Evolutionary conservation across 2,113 vertebrate species (phyloP).

Genomic region (Naja naja): DNA sequence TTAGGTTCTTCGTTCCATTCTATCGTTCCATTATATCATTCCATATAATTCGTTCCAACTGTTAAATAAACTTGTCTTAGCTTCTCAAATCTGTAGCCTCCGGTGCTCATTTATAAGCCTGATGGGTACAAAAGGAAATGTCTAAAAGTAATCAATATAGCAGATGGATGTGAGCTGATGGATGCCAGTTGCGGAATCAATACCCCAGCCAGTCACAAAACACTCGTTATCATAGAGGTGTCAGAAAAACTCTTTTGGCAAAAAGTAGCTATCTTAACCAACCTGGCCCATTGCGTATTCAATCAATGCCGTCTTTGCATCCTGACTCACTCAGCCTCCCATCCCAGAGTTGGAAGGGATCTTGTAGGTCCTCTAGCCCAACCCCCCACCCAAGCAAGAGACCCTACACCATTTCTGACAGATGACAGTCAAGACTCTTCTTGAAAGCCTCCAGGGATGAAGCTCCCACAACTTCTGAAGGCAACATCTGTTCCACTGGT

Average conservation of each 20-base stretch:
- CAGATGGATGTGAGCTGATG: slow-evolving; percentile 28
- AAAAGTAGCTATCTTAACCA: background rate
- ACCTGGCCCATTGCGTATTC: background rate
- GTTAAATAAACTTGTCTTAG: slow-evolving; percentile 28
- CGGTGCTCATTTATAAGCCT: slow-evolving; percentile 12
- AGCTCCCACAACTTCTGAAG: too few species aligned
- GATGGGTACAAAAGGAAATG: slow-evolving; percentile 19
- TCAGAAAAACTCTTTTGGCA: background rate
- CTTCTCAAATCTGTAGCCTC: background rate
- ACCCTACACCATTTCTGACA: too few species aligned
- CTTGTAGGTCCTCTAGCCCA: too few species aligned
- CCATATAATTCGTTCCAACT: too few species aligned
- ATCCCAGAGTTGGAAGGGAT: too few species aligned
- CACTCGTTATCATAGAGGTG: slow-evolving; percentile 14
- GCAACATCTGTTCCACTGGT: too few species aligned
- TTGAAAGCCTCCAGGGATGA: too few species aligned
- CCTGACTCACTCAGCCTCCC: background rate
- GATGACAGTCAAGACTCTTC: too few species aligned
- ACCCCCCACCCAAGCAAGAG: too few species aligned
- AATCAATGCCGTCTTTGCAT: background rate
- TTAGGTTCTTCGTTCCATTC: background rate
- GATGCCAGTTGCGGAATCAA: background rate
- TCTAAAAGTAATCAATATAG: slow-evolving; percentile 24
- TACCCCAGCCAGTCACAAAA: slow-evolving; percentile 15
- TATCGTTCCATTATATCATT: too few species aligned